These are phyloP conservation scores for Amphilophus citrinellus DNA, from an alignment of 2,113 vertebrate genomes.

Conservation along the genomic window DNA sequence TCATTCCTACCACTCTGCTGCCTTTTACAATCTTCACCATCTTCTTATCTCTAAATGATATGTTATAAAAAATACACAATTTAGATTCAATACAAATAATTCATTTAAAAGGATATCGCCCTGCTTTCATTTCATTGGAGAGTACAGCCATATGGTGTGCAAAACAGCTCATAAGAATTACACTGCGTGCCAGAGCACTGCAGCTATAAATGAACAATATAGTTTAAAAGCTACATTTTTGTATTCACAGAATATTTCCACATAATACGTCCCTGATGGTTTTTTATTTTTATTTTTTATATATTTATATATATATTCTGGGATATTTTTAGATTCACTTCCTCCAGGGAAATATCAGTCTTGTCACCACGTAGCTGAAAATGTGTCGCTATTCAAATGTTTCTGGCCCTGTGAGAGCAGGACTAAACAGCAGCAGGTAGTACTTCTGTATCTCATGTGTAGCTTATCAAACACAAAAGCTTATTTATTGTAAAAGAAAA, in stretches of 20 bases:
- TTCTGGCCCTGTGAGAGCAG: slow-evolving; percentile 18
- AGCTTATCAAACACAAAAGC: neutral
- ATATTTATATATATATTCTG: neutral
- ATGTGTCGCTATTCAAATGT: slow-evolving; percentile 46
- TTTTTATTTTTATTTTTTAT: neutral
- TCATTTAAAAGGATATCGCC: neutral
- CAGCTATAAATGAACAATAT: neutral
- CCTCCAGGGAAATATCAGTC: slow-evolving; percentile 17
- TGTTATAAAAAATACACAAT: slow-evolving; percentile 1
- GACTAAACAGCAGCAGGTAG: slow-evolving; percentile 21
- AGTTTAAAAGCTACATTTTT: neutral
- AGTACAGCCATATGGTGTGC: neutral
- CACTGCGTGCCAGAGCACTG: neutral
- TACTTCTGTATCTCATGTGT: slow-evolving; percentile 14
- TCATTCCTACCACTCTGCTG: slow-evolving; percentile 15
- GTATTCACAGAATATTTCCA: slow-evolving; percentile 22
- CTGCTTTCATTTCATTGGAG: neutral
- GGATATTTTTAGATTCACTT: slow-evolving; percentile 37
- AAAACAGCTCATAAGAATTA: slow-evolving; percentile 6
- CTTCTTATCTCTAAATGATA: slow-evolving; percentile 39
- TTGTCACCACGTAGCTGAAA: slow-evolving; percentile 40
- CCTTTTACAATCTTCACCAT: slow-evolving; percentile 11
- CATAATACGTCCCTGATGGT: neutral
- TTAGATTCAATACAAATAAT: slow-evolving; percentile 9
- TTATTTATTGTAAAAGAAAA: neutral